Evolutionary conservation across 2,797 vertebrate genomes (phyloP), one percentile per base, ranked within the genome.

Genomic region (Oceanodroma leucorhoa): DNA sequence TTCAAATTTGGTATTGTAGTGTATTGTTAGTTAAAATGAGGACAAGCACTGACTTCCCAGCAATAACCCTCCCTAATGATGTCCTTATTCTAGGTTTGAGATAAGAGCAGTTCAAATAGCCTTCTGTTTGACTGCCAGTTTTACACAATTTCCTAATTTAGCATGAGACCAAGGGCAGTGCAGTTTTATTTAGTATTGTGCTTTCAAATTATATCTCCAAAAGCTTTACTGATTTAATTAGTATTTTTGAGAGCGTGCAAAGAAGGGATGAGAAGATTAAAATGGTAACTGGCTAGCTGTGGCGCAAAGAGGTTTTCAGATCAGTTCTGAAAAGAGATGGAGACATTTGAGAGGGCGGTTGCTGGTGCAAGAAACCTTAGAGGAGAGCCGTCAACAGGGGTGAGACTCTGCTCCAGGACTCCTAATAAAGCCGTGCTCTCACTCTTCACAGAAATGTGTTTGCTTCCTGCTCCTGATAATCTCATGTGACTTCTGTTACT

Each of bases 401-500:
- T 3, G 26, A 94, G 80, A 83, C 18, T 83, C 69, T 60, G 43
- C 26, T 48, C 71, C n/a, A 7, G 83, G 73, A 54, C 26, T 67
- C 20, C 78, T 94, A 92, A 94, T 82, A 93, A 94, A 89, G 91
- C 72, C 6, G 1, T 24, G 29, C 58, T 95, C 88, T 95, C 77
- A 57, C 57, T 79, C 86, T 87, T 80, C 45, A 51, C 50, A 90
- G 57, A 94, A 85, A 80, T 46, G 45, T 16, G 71, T 77, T 92
- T 94, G 60, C 77, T 90, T 96, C 85, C 60, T 85, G 60, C 73
- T 92, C 53, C 48, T 10, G 17, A 48, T 88, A 83, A 69, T 95
- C 94, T 94, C 90, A 61, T 87, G 90, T 90, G 80, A 94, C 85
- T 94, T 91, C 72, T 91, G 83, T 94, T 94, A 93, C 90, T 95